These are phyloP conservation scores for Venusia cambrica DNA, from an alignment of 2,888 invertebrate genomes.

Conservation along the genomic window DNA sequence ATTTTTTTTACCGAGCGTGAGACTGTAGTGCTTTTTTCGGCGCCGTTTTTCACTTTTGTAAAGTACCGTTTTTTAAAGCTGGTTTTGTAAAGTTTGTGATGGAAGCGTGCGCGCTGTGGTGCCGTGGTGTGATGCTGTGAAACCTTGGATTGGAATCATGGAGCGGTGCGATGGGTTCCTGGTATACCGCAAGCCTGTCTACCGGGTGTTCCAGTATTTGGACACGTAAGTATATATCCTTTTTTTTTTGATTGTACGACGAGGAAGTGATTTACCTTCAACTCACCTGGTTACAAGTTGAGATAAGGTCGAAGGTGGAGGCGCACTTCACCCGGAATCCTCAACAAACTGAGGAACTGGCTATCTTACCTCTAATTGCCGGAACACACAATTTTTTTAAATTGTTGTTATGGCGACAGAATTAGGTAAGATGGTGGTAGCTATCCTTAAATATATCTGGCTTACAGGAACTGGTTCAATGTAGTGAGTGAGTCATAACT, in stretches of 20 bases:
- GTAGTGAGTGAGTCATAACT: too few species aligned
- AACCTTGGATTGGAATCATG: constrained; percentile 70
- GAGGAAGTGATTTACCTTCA: too few species aligned
- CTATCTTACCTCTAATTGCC: too few species aligned
- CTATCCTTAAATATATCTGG: too few species aligned
- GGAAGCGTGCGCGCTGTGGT: constrained; percentile 30
- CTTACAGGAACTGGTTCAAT: too few species aligned
- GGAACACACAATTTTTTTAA: too few species aligned
- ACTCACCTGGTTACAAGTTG: too few species aligned
- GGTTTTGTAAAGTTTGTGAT: constrained; percentile 24
- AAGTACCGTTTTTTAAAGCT: constrained; percentile 10
- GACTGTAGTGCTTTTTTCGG: constrained; percentile 34
- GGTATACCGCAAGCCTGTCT: constrained; percentile 89
- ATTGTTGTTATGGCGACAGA: too few species aligned
- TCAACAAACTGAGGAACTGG: too few species aligned
- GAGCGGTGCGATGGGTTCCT: constrained; percentile 90
- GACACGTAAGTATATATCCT: constrained; percentile 85
- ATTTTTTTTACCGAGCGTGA: constrained; percentile 57
- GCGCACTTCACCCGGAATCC: too few species aligned
- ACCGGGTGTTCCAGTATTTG: constrained; percentile 90
- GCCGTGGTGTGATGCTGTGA: constrained; percentile 40
- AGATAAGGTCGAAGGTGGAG: too few species aligned
- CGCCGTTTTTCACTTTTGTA: constrained; percentile 26
- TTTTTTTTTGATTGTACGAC: background rate
- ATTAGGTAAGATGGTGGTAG: too few species aligned